phyloP scores from a whole-genome alignment of 64 coral and sea anemone genomes.

The Astreopora myriophthalma region DNA sequence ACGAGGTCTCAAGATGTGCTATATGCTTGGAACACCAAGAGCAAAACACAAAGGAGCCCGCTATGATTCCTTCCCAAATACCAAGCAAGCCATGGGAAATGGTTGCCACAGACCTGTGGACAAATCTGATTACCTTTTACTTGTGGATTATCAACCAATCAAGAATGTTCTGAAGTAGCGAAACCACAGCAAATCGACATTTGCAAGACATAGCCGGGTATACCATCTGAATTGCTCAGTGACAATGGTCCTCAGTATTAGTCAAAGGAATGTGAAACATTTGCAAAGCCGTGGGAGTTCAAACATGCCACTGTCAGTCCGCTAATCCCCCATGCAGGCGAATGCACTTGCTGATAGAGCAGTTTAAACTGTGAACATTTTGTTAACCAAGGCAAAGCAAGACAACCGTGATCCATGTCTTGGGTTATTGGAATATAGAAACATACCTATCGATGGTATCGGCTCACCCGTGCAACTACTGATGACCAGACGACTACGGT shows the following conservation, averaged over 20 bases:
- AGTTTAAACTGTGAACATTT: background rate
- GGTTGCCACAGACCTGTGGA: slow-evolving; percentile 32
- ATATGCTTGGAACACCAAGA: slow-evolving; percentile 11
- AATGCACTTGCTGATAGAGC: background rate
- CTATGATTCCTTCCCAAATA: background rate
- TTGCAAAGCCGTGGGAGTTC: slow-evolving; percentile 1
- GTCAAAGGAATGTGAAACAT: background rate
- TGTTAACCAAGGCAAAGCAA: slow-evolving; percentile 28
- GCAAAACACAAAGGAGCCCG: slow-evolving; percentile 11
- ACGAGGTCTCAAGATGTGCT: slow-evolving; percentile 22
- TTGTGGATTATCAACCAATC: slow-evolving; percentile 43
- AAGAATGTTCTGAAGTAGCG: slow-evolving; percentile 9
- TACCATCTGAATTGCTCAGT: background rate
- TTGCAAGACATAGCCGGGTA: slow-evolving; percentile 29
- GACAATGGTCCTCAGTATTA: background rate
- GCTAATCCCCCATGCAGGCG: background rate
- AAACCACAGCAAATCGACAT: slow-evolving; percentile 20
- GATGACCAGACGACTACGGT: background rate
- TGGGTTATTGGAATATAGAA: background rate
- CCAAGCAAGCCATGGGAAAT: slow-evolving; percentile 49
- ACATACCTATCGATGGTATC: background rate
- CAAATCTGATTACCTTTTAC: slow-evolving; percentile 9
- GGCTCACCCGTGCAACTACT: background rate
- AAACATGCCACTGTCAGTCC: background rate
- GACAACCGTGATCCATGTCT: background rate